A percentile compares a stretch with the other conserved stretches of the same genome.
Conservation (phyloP, 2,888 invertebrate species). For the Strigamia crassipes region DNA sequence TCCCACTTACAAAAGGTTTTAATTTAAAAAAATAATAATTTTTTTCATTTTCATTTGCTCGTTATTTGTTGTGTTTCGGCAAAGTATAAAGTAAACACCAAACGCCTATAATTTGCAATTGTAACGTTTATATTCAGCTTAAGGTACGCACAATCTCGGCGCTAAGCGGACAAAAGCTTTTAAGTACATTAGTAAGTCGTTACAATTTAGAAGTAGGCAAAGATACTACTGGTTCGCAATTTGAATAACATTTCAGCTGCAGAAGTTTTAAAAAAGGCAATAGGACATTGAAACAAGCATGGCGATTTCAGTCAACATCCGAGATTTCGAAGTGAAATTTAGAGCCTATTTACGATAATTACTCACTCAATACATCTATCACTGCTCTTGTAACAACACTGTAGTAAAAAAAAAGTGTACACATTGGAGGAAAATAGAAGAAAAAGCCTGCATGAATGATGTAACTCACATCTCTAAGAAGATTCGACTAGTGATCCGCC, state of each 20-base stretch:
- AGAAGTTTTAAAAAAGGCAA: background rate
- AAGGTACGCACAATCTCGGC: no score
- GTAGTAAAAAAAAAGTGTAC: slow-evolving; percentile 11
- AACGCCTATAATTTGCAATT: no score
- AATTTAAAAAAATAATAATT: no score
- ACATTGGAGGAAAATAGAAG: background rate
- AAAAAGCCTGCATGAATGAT: background rate
- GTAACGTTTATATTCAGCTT: no score
- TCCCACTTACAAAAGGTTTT: no score
- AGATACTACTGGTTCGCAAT: background rate
- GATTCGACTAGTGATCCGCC: slow-evolving; percentile 42
- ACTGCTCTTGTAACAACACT: slow-evolving; percentile 26
- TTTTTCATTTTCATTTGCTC: no score
- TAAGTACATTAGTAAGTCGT: background rate
- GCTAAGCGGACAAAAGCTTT: no score
- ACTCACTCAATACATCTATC: slow-evolving; percentile 34
- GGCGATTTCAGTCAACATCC: background rate
- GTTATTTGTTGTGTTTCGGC: no score
- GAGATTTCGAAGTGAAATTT: background rate
- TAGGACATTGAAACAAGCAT: slow-evolving; percentile 20
- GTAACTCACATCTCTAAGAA: slow-evolving; percentile 33
- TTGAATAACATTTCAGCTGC: background rate
- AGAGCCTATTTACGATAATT: background rate
- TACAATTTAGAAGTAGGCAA: background rate
- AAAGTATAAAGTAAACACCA: no score